Evolutionary conservation across 2,888 invertebrate genomes (phyloP), one percentile per base, ranked within the genome.

Genomic region (Troides aeacus): DNA sequence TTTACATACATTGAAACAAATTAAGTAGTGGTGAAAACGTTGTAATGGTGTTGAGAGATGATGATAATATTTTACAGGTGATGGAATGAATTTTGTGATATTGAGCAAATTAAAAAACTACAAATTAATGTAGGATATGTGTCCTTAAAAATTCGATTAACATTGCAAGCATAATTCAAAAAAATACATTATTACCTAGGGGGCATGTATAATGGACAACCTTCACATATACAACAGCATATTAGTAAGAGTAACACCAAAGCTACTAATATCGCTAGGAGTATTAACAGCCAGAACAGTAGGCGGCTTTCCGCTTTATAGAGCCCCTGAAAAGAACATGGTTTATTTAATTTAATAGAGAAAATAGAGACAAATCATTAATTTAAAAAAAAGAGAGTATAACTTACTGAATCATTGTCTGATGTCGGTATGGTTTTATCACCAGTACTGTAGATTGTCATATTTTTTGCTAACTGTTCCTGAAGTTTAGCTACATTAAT

Each of bases 161-260:
- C 10, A 58, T 58, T 58, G 3, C 21, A 58, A 58, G 57, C 57
- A 58, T 12, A 50, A 63, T 53, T 53, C 24, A 68, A 36, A 57
- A 68, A 62, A 24, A 5, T 60, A 81, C 77, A 58, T 56, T 15
- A 56, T 88, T 93, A 94, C 94, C 96, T 95, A 66, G 95, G 94
- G 66, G 95, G 95, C 88, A 95, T 95, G 78, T 96, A 97, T 66
- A 97, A 93, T n/a, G 97, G 97, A 81, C 97, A 97, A 79, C 96
- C 96, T 77, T 96, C 96, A 81, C 97, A 97, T 74, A 97, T 95
- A 81, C 97, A 97, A 86, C 97, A 97, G 71, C 96, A 93, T 73
- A 97, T 94, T 64, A 97, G 90, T 66, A 95, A 93, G 70, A 96
- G 86, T 74, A 96, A 93, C 17, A 96, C 94, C 42, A 97, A 79